Evolutionary conservation across 2,797 vertebrate genomes (phyloP).

Genomic region (Antrozous pallidus): DNA sequence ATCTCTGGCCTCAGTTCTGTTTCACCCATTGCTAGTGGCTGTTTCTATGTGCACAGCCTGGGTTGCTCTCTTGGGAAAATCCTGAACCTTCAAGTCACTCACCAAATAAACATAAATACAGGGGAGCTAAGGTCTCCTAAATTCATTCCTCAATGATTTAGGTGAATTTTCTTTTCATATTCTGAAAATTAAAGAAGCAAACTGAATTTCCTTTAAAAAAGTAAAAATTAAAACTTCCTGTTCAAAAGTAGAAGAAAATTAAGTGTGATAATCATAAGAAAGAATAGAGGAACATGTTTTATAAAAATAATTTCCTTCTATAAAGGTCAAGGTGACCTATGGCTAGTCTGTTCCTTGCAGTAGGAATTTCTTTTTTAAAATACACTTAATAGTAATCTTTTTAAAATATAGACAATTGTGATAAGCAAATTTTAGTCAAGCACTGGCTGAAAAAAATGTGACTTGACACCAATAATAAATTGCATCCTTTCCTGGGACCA

Average conservation of each 20-base stretch:
- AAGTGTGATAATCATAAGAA: neutral
- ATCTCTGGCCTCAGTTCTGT: neutral
- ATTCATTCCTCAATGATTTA: neutral
- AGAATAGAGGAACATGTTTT: neutral
- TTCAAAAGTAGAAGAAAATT: neutral
- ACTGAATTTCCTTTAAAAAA: neutral
- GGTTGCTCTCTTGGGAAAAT: neutral
- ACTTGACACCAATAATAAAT: conserved; percentile 78
- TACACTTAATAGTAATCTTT: conserved; percentile 63
- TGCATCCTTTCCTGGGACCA: conserved; percentile 68
- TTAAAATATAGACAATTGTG: conserved; percentile 56
- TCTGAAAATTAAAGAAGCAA: neutral
- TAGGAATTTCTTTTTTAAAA: conserved; percentile 51
- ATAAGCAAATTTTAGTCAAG: conserved; percentile 77
- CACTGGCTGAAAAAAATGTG: conserved; percentile 70
- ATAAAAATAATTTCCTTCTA: neutral
- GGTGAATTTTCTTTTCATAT: neutral
- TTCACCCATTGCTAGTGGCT: neutral
- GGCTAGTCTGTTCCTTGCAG: neutral
- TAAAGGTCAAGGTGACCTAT: neutral
- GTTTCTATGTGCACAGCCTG: neutral
- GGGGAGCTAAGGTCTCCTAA: neutral
- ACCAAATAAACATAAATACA: neutral
- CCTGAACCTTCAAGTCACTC: neutral
- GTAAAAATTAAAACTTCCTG: neutral